Evolutionary conservation across 64 coral and sea anemone species (phyloP).

Genomic region (Stichodactyla helianthus): DNA sequence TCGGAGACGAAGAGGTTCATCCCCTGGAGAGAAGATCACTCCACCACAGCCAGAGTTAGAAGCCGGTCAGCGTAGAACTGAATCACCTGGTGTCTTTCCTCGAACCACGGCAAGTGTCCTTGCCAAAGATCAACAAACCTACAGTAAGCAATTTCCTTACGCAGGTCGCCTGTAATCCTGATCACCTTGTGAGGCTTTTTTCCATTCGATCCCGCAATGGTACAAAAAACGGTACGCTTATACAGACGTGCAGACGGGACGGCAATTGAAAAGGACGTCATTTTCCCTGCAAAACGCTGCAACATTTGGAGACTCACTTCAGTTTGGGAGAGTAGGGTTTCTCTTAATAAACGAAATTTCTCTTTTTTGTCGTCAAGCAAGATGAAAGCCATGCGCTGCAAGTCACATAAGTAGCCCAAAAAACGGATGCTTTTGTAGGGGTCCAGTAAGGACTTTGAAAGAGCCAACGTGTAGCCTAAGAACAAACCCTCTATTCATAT

Average conservation of each 20-base stretch:
- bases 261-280: conserved; percentile 7
- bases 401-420: conserved; percentile 43
- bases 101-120: conserved; percentile 5
- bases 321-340: background rate
- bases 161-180: background rate
- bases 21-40: conserved; percentile 12
- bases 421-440: conserved; percentile 29
- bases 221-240: conserved; percentile 6
- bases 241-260: background rate
- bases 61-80: background rate
- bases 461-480: no score
- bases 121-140: conserved; percentile 4
- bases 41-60: conserved; percentile 19
- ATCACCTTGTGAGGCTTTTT: background rate
- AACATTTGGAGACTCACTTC: background rate
- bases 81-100: conserved; percentile 2
- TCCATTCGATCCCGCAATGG: background rate
- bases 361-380: background rate
- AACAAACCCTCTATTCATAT: no score
- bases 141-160: background rate
- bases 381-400: conserved; percentile 12
- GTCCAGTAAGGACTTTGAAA: background rate
- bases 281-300: conserved; percentile 28
- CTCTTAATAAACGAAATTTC: background rate
- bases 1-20: background rate